These are phyloP conservation scores for Salpingus planirostris DNA, from an alignment of 2,888 invertebrate species.

Conservation along the genomic window DNA sequence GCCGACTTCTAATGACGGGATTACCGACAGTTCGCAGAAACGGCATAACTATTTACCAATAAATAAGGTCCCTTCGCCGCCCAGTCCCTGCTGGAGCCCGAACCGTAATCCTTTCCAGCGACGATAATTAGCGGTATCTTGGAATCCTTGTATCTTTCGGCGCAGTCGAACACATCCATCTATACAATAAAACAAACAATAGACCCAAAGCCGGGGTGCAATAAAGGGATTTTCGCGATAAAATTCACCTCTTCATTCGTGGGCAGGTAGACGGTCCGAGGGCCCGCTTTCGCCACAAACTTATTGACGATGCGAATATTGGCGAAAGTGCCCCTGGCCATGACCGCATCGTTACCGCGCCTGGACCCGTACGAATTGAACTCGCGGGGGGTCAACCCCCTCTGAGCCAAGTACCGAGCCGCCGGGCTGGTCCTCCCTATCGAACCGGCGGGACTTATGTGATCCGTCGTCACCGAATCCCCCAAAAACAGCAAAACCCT, in stretches of 20 bases:
- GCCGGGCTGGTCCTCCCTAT: slow-evolving; percentile 78
- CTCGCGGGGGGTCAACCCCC: slow-evolving; percentile 79
- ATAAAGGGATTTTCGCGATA: too few relatives aligned
- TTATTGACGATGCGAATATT: slow-evolving; percentile 95
- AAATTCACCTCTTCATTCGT: slow-evolving; percentile 74
- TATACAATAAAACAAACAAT: slow-evolving; percentile 28
- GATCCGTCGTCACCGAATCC: slow-evolving; percentile 97
- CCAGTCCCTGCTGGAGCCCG: slow-evolving; percentile 97
- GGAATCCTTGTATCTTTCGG: slow-evolving; percentile 74
- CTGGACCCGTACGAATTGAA: slow-evolving; percentile 98
- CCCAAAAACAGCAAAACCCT: slow-evolving; percentile 79
- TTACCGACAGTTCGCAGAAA: too few relatives aligned
- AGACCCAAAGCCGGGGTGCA: not conserved
- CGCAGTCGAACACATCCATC: slow-evolving; percentile 93
- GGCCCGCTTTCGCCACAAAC: slow-evolving; percentile 69
- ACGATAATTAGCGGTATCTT: slow-evolving; percentile 72
- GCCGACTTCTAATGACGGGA: not conserved
- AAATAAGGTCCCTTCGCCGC: slow-evolving; percentile 96
- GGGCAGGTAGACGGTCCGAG: slow-evolving; percentile 80
- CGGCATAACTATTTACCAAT: slow-evolving; percentile 50
- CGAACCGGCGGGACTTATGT: slow-evolving; percentile 96
- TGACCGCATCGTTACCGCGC: slow-evolving; percentile 94
- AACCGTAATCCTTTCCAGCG: slow-evolving; percentile 96
- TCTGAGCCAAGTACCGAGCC: slow-evolving; percentile 65
- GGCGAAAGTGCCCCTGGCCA: slow-evolving; percentile 97